Evolutionary conservation across 2,888 invertebrate genomes (phyloP).

Genomic region (Mystacides longicornis): DNA sequence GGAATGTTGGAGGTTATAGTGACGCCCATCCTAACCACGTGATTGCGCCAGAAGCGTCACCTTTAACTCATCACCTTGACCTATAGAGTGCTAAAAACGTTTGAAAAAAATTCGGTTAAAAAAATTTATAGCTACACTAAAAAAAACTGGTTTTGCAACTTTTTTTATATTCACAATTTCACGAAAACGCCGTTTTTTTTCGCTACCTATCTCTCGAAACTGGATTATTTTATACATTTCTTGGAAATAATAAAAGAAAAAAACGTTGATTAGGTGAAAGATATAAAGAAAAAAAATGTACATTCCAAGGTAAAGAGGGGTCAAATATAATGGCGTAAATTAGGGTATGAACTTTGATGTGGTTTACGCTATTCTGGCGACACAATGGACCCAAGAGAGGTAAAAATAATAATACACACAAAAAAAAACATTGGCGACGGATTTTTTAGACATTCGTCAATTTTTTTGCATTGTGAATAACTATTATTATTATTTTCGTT

Average conservation of each 20-base stretch:
- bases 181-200: conserved; percentile 4
- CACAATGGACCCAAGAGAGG: not conserved
- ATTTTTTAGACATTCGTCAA: conserved; percentile 24
- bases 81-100: not conserved
- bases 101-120: not conserved
- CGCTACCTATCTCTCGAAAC: too few relatives aligned
- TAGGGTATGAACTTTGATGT: conserved; percentile 24
- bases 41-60: too few relatives aligned
- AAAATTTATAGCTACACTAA: not conserved
- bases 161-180: conserved; percentile 9
- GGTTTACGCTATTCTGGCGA: conserved; percentile 15
- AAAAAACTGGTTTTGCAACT: conserved; percentile 22
- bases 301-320: conserved; percentile 22
- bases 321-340: conserved; percentile 22
- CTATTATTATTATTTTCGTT: not conserved
- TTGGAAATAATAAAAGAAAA: conserved; percentile 12
- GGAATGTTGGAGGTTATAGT: too few relatives aligned
- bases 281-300: conserved; percentile 7
- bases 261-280: conserved; percentile 24
- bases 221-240: too few relatives aligned
- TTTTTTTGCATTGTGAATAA: conserved; percentile 14
- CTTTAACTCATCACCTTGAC: not conserved
- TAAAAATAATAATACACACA: not conserved
- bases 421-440: conserved; percentile 21
- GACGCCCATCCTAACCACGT: too few relatives aligned